phyloP scores from a whole-genome alignment of 2,888 invertebrate species.

The Pharmacophagus antenor region DNA sequence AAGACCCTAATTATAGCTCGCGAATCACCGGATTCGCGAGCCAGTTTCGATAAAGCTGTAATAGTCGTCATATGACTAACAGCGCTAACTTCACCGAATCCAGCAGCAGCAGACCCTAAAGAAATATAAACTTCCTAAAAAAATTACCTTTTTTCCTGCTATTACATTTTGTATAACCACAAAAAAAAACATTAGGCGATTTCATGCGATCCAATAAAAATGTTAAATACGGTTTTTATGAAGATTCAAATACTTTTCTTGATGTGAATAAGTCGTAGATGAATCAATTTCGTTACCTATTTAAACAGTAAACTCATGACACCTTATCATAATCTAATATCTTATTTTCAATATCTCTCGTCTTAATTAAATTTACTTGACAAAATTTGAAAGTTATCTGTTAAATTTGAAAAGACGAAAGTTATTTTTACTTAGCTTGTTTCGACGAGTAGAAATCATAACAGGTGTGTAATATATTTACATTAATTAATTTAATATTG shows the following conservation, averaged over 20 bases:
- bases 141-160: no score
- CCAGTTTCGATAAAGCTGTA: no score
- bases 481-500: no score
- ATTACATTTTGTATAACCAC: no score
- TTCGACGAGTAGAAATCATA: background rate
- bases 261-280: no score
- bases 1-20: no score
- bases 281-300: background rate
- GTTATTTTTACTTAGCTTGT: background rate
- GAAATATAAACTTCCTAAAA: no score
- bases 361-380: constrained; percentile 13
- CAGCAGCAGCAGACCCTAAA: no score
- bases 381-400: constrained; percentile 4
- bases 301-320: constrained; percentile 6
- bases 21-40: no score
- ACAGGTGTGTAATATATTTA: background rate
- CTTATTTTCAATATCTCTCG: constrained; percentile 3
- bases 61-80: no score
- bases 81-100: no score
- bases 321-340: constrained; percentile 7
- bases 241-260: background rate
- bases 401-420: background rate
- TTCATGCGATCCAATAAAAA: background rate
- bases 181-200: background rate
- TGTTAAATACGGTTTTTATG: background rate